phyloP scores from a whole-genome alignment of 1,140 invertebrate species.

The Leptinotarsa undecemlineata region DNA sequence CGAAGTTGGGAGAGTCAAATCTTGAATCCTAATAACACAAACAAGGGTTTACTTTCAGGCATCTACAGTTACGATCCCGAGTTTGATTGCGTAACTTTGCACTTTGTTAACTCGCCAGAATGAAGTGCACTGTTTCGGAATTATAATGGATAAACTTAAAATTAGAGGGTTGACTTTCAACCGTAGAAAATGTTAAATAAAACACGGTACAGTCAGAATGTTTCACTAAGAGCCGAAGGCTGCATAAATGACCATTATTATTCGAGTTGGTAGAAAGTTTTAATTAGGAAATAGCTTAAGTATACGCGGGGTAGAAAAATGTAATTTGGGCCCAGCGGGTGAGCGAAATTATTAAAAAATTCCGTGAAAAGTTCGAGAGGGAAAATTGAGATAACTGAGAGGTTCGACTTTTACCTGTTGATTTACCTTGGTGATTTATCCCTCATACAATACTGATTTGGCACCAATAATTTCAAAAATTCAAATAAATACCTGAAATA shows the following conservation, averaged over 20 bases:
- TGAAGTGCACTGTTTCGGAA: constrained; percentile 49
- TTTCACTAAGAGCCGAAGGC: constrained; percentile 15
- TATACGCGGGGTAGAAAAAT: constrained; percentile 7
- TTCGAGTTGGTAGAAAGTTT: constrained; percentile 21
- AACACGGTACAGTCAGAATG: constrained; percentile 8
- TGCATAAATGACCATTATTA: constrained; percentile 26
- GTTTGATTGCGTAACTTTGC: constrained; percentile 50
- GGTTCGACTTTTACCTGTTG: background rate
- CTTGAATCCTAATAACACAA: constrained; percentile 1
- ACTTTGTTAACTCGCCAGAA: constrained; percentile 47
- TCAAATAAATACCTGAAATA: no score
- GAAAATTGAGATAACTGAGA: constrained; percentile 4
- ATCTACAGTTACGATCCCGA: constrained; percentile 2
- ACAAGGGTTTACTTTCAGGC: background rate
- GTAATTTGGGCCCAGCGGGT: background rate
- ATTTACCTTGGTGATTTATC: background rate
- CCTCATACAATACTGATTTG: no score
- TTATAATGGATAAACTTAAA: constrained; percentile 49
- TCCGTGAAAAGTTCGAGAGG: background rate
- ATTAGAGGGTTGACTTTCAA: constrained; percentile 37
- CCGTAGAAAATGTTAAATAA: constrained; percentile 26
- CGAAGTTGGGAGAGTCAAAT: background rate
- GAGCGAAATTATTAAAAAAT: background rate
- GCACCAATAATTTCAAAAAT: no score
- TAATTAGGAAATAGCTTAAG: constrained; percentile 18